A percentile compares a stretch with the other conserved stretches of the same genome.
Conservation (phyloP, 1,140 invertebrate species). For the Pteromalus puparum region DNA sequence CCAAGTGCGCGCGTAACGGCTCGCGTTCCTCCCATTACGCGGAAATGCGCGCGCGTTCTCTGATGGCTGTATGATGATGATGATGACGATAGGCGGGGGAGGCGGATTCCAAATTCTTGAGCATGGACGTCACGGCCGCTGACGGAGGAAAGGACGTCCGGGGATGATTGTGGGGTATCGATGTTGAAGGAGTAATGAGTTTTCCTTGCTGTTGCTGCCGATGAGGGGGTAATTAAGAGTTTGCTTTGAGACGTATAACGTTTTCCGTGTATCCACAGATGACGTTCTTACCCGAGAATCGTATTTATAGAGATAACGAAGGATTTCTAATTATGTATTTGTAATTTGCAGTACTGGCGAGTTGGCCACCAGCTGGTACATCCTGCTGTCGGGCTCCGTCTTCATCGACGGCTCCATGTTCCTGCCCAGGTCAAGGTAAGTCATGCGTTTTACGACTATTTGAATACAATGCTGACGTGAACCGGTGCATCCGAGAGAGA, state of each 20-base stretch:
- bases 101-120: not conserved
- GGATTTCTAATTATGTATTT: not conserved
- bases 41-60: conserved; percentile 17
- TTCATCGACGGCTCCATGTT: conserved; percentile 94
- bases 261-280: not conserved
- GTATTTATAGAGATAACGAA: not conserved
- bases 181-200: not conserved
- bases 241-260: too few relatives aligned
- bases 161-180: not conserved
- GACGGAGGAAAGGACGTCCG: not conserved
- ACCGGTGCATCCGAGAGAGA: not conserved
- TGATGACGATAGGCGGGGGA: not conserved
- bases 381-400: conserved; percentile 89
- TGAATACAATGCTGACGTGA: conserved; percentile 9
- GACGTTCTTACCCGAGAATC: not conserved
- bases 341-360: conserved; percentile 83
- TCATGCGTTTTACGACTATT: conserved; percentile 49
- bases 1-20: conserved; percentile 18
- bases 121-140: not conserved
- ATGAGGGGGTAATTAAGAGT: too few relatives aligned
- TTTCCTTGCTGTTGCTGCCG: not conserved
- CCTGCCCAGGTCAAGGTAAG: conserved; percentile 88
- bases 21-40: conserved; percentile 11
- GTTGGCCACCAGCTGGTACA: conserved; percentile 89
- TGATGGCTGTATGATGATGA: not conserved